Base-by-base conservation (phyloP, 2,888 invertebrate genomes). In the Graphium colonna region DNA sequence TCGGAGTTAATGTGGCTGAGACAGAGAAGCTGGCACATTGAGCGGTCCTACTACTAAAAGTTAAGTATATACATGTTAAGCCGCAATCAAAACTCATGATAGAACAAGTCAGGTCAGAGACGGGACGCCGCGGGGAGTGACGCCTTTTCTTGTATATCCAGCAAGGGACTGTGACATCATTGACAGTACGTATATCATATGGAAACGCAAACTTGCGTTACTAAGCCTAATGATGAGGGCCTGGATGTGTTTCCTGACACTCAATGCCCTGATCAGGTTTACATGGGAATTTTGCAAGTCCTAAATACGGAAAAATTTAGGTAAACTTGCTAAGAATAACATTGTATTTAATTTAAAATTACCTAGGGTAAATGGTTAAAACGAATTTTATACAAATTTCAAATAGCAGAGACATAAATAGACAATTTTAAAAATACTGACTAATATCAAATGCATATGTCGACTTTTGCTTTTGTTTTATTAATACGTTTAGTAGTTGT, bases 161-260 rank as follows among this genome's bases (percentile, higher is more conserved):
- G 78, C 83, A 0, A 74, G 69, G 53, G 78, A 73, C 9, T 69
- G 73, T 39, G 87, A 87, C 0, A 13, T 60, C 91, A 86, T 1
- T 70, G 81, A 13, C 95, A 95, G 67, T 94, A 93, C 66, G 94
- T 93, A 69, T 94, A 91, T 60, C 90, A 92, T 1, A 93, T 95
- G 93, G 95, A 95, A 73, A 91, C 92, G 0, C 90, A 92, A 40
- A 79, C 86, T 4, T 90, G 91, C 57, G 78, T 92, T 0, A 91
- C 91, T 10, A 74, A n/a, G n/a, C n/a, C n/a, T n/a, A n/a, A n/a
- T n/a, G n/a, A n/a, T n/a, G n/a, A n/a, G n/a, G n/a, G n/a, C 1
- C 75, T 94, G 55, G 92, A 94, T 47, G 90, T 94, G 1, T 90
- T 82, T 58, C 72, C 92, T 0, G 62, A 91, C 0, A 79, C 92